Percentiles rank a stretch among this genome's conserved stretches.
Evolutionary conservation across 2,113 vertebrate genomes (phyloP).

Genomic region (Hystrix cristata): DNA sequence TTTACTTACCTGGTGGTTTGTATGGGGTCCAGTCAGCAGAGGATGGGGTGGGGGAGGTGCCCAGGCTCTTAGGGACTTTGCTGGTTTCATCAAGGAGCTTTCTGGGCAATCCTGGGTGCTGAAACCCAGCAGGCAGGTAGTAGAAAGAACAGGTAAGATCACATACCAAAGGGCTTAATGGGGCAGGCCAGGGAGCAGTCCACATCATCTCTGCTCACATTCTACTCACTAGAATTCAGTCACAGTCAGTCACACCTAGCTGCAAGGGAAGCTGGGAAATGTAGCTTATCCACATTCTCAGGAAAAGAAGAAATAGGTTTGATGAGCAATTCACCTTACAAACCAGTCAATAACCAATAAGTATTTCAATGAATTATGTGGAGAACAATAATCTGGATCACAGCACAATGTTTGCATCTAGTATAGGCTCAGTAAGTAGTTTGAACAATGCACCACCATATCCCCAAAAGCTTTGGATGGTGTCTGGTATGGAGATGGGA

Average conservation of each 20-base stretch:
- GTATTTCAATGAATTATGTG: neutral
- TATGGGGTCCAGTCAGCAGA: neutral
- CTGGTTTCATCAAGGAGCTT: neutral
- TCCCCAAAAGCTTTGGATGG: neutral
- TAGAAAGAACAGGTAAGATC: no score
- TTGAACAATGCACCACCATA: neutral
- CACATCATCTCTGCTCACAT: neutral
- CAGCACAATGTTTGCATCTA: neutral
- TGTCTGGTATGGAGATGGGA: neutral
- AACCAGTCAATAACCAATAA: neutral
- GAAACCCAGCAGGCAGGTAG: neutral
- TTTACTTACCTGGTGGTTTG: neutral
- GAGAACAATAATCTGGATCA: neutral
- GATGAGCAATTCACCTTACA: neutral
- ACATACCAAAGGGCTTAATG: neutral
- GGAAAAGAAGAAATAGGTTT: neutral
- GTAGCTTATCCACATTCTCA: neutral
- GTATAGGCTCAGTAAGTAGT: neutral
- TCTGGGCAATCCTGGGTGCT: neutral
- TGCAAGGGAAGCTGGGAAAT: neutral
- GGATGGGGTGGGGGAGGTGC: fast-evolving
- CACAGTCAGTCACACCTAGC: neutral
- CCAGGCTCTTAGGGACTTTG: neutral
- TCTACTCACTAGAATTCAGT: neutral
- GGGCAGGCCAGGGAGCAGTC: neutral